A percentile compares a stretch with the other conserved stretches of the same genome.
phyloP scores from a whole-genome alignment of 1,140 invertebrate species.

The Drosophila prosaltans region DNA sequence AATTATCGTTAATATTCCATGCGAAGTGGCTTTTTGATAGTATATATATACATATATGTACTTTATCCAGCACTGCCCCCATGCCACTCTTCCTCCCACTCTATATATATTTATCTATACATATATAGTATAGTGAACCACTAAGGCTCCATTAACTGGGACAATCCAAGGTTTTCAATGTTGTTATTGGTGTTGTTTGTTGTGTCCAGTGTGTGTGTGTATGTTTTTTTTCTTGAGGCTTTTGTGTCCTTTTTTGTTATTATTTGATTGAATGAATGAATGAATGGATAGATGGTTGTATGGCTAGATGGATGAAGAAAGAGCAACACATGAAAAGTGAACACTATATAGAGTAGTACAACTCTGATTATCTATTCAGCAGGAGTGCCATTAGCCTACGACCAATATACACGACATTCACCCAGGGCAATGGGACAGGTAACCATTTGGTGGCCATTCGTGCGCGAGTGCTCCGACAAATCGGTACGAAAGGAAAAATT shows the following conservation, averaged over 20 bases:
- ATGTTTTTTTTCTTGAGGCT: not conserved
- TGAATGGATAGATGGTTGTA: not conserved
- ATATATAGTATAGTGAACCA: not conserved
- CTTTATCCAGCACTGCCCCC: not conserved
- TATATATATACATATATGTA: not conserved
- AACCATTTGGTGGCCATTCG: conserved; percentile 54
- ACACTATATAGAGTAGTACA: conserved; percentile 15
- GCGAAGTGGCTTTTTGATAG: not conserved
- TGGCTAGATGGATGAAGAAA: conserved; percentile 9
- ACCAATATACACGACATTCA: conserved; percentile 19
- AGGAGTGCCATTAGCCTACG: conserved; percentile 37
- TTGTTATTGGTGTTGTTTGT: not conserved
- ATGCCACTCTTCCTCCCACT: too few relatives aligned
- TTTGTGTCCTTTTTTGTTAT: not conserved
- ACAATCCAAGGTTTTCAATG: conserved; percentile 2
- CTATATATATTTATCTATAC: too few relatives aligned
- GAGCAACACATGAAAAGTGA: conserved; percentile 18
- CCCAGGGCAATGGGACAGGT: conserved; percentile 10
- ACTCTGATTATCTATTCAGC: conserved; percentile 48
- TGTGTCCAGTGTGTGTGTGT: too few relatives aligned
- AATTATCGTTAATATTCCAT: conserved; percentile 2
- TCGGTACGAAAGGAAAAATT: conserved; percentile 33
- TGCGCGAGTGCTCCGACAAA: conserved; percentile 50
- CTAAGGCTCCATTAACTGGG: conserved; percentile 1
- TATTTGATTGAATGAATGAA: conserved; percentile 12